Evolutionary conservation across 2,113 vertebrate species (phyloP).

Genomic region (Notothenia rossii): DNA sequence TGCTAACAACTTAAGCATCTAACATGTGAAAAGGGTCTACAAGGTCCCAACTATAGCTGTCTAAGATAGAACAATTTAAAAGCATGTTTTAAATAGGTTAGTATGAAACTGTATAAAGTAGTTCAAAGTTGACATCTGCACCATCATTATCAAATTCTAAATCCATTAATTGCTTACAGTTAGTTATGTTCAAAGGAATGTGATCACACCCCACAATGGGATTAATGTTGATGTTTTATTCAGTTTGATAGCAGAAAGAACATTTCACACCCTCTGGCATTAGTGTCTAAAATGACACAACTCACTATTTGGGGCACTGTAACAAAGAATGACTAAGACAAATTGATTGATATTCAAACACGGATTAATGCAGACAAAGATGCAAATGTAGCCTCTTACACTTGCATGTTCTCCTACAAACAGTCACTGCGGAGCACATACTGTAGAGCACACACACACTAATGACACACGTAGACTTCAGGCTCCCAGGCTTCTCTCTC

Average conservation of each 20-base stretch:
- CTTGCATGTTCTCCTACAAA: slow-evolving; percentile 18
- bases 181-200: slow-evolving; percentile 42
- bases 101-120: too few species aligned
- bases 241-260: slow-evolving; percentile 50
- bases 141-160: slow-evolving; percentile 16
- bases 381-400: slow-evolving; percentile 42
- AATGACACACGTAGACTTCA: slow-evolving; percentile 25
- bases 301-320: slow-evolving; percentile 22
- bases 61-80: not conserved
- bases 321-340: slow-evolving; percentile 33
- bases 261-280: slow-evolving; percentile 48
- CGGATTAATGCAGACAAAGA: slow-evolving; percentile 8
- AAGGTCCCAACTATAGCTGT: not conserved
- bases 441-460: not conserved
- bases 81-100: too few species aligned
- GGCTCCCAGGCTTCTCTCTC: slow-evolving; percentile 43
- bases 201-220: not conserved
- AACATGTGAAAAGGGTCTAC: not conserved
- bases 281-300: slow-evolving; percentile 44
- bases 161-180: slow-evolving; percentile 14
- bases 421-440: not conserved
- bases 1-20: not conserved
- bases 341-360: slow-evolving; percentile 13
- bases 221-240: slow-evolving; percentile 59
- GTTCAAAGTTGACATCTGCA: not conserved